Percentiles rank a stretch among this genome's conserved stretches.
Conservation (phyloP, 2,113 vertebrate species). For the Thunnus thynnus region DNA sequence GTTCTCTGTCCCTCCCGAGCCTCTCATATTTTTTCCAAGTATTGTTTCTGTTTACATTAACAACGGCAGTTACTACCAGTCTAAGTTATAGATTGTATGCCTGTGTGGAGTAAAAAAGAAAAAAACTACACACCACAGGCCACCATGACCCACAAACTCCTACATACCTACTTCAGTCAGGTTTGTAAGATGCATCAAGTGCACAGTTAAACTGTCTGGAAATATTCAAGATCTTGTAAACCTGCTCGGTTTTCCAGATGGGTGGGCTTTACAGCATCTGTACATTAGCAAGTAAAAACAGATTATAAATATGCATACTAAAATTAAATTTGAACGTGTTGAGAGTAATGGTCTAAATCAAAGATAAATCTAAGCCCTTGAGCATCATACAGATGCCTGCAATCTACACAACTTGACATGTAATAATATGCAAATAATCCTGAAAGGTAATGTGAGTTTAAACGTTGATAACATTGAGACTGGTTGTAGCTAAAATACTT, state of each 20-base stretch:
- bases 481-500: constrained; percentile 2
- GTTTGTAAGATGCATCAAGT: constrained; percentile 5
- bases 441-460: constrained; percentile 27
- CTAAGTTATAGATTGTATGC: not conserved
- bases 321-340: not conserved
- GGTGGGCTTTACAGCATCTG: not conserved
- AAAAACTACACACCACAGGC: not conserved
- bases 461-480: not conserved
- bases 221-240: constrained; percentile 3
- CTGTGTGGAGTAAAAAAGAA: not conserved
- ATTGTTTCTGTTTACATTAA: constrained; percentile 26
- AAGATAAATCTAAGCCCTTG: not conserved
- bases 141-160: not conserved
- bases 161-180: constrained; percentile 9
- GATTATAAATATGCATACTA: not conserved
- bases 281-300: not conserved
- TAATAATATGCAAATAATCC: constrained; percentile 49
- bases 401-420: not conserved
- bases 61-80: not conserved
- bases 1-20: constrained; percentile 37
- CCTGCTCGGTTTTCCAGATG: constrained; percentile 7
- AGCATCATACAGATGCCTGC: not conserved
- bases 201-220: constrained; percentile 4
- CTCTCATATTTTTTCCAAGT: not conserved
- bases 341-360: not conserved